Conservation (phyloP, 2,888 invertebrate species). For the Cephus pulcher region DNA sequence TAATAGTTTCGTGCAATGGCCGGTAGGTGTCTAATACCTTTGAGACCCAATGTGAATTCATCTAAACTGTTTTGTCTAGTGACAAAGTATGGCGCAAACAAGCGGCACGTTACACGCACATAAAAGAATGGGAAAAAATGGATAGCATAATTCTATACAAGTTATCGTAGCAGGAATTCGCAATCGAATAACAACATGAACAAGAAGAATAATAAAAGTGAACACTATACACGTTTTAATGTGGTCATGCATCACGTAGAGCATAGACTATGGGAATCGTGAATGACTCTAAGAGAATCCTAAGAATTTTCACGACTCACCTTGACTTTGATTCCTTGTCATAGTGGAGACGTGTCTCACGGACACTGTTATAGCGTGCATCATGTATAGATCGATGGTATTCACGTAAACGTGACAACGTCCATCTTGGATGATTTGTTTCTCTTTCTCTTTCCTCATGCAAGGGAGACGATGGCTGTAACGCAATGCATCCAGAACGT, state of each 20-base stretch:
- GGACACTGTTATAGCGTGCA: background rate
- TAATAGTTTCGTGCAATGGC: background rate
- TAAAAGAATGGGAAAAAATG: background rate
- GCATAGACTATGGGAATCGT: background rate
- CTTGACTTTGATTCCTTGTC: constrained; percentile 44
- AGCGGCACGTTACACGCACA: background rate
- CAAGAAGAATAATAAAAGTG: background rate
- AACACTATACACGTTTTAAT: background rate
- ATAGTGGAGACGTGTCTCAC: background rate
- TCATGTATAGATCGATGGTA: background rate
- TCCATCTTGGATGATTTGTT: background rate
- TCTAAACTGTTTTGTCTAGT: background rate
- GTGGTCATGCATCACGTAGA: background rate
- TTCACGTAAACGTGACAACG: background rate
- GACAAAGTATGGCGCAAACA: background rate
- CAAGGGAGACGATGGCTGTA: background rate
- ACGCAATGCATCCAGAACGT: background rate
- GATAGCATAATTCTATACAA: background rate
- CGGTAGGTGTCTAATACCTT: background rate
- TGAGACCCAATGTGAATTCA: background rate
- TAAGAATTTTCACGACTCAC: constrained; percentile 36
- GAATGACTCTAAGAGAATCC: background rate
- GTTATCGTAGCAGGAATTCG: background rate
- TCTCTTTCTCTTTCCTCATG: background rate
- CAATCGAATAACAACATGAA: background rate